These are phyloP conservation scores for Palaemon carinicauda DNA, from an alignment of 1,140 invertebrate species.

Conservation along the genomic window DNA sequence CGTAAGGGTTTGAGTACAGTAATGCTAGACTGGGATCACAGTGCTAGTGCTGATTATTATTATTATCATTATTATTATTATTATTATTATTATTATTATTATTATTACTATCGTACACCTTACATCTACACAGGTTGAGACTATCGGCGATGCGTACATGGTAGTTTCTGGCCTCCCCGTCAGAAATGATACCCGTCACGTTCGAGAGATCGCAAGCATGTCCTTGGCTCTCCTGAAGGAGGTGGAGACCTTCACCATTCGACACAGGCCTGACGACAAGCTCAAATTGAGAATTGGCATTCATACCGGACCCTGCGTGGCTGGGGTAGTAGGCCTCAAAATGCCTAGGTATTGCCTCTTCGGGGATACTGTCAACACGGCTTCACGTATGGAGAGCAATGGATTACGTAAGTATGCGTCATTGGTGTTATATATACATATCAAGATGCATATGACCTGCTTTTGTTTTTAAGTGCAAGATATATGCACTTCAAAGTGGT, in stretches of 20 bases:
- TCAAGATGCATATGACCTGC: too few species aligned
- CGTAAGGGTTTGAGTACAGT: too few species aligned
- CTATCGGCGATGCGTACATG: conserved; percentile 98
- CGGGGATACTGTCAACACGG: conserved; percentile 94
- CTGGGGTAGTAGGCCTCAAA: conserved; percentile 91
- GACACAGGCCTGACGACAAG: conserved; percentile 85
- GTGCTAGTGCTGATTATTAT: too few species aligned
- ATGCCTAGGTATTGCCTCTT: conserved; percentile 93
- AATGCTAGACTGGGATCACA: too few species aligned
- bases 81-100: too few species aligned
- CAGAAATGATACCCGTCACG: conserved; percentile 70
- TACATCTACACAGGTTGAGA: conserved; percentile 80
- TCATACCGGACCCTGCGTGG: conserved; percentile 93
- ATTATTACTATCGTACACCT: not conserved
- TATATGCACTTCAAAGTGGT: too few species aligned
- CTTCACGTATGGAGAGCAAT: conserved; percentile 93
- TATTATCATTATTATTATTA: too few species aligned
- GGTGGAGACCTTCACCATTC: conserved; percentile 87
- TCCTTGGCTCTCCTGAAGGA: conserved; percentile 85
- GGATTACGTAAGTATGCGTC: conserved; percentile 73
- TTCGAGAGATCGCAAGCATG: conserved; percentile 77
- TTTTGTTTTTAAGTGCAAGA: too few species aligned
- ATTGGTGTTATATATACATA: too few species aligned
- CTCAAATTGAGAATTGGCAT: conserved; percentile 94
- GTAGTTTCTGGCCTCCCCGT: conserved; percentile 73